phyloP scores from a whole-genome alignment of 1,140 invertebrate genomes.

The Neodiprion fabricii region DNA sequence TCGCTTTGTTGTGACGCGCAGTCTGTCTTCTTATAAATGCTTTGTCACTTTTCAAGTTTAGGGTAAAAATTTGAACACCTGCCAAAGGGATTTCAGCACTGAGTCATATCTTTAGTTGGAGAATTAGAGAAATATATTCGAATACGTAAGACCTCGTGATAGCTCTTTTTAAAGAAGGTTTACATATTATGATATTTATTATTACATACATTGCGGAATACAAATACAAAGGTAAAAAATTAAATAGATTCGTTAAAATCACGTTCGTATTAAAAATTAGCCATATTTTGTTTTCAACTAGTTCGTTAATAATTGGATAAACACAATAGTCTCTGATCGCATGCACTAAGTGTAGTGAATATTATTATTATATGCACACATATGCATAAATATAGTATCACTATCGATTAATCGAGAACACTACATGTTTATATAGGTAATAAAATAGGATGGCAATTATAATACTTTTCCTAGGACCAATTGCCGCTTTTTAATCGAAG shows the following conservation, averaged over 20 bases:
- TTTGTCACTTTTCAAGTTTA: too few relatives aligned
- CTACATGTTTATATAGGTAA: background rate
- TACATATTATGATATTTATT: too few relatives aligned
- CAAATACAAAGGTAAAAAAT: conserved; percentile 6
- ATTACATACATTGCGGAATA: background rate
- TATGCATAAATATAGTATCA: background rate
- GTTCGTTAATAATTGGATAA: background rate
- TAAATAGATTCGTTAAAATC: background rate
- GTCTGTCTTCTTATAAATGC: too few relatives aligned
- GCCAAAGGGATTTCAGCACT: background rate
- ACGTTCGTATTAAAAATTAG: background rate
- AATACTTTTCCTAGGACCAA: too few relatives aligned
- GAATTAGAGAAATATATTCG: background rate
- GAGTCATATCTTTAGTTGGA: background rate
- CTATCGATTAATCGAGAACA: background rate
- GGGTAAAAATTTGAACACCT: background rate
- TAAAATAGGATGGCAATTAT: too few relatives aligned
- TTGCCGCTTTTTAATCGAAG: too few relatives aligned
- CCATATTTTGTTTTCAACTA: background rate
- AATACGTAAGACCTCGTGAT: too few relatives aligned
- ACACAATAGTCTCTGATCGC: background rate
- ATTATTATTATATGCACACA: too few relatives aligned
- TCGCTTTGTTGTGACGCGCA: too few relatives aligned
- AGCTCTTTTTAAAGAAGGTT: too few relatives aligned
- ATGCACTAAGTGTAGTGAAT: too few relatives aligned